Evolutionary conservation across 2,797 vertebrate genomes (phyloP), one percentile per base, ranked within the genome.

Genomic region (Mormyrops attenuatus): DNA sequence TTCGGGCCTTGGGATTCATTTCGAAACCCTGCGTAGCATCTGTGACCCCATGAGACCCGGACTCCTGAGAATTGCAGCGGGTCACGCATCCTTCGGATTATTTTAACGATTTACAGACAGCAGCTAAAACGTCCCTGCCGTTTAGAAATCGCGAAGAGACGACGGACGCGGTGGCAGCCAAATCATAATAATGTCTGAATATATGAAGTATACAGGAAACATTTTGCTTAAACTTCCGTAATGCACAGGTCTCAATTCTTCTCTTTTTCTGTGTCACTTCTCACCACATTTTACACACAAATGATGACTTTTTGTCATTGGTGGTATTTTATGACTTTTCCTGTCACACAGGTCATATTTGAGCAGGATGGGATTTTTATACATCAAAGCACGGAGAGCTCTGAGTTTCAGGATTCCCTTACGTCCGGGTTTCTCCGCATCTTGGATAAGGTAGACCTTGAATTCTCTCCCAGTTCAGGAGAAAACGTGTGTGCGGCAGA

Each of bases 311-410:
- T 84, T 84, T 2, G 3, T 49, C 26, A 49, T 49, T 22, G 3
- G 7, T 47, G 38, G 26, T 66, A 30, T 66, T 30, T 66, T 30
- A 69, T 69, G 26, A 34, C 30, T 22, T 5, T 0, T 90, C 90
- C 60, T 90, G 82, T 5, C 50, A 92, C 95, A 4, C 0, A 99
- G 98, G 92, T 99, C 91, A 30, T 98, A 60, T 98, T 97, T 94
- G 97, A 99, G 92, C 97, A 97, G 17, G 98, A 98, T 90, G 98
- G 98, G 8, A 97, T 99, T 88, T 99, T 98, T 93, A 97, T 99
- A 93, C 98, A 98, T 91, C 95, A 96, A 2, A 95, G 95, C 89
- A 94, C 93, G 15, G 96, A 96, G 88, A 98, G 97, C 89, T 95
- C 95, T 17, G 96, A 93, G 41, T 97, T 98, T 88, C 97, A 97